Evolutionary conservation across 2,888 invertebrate species (phyloP).

Genomic region (Nomada ruficornis): DNA sequence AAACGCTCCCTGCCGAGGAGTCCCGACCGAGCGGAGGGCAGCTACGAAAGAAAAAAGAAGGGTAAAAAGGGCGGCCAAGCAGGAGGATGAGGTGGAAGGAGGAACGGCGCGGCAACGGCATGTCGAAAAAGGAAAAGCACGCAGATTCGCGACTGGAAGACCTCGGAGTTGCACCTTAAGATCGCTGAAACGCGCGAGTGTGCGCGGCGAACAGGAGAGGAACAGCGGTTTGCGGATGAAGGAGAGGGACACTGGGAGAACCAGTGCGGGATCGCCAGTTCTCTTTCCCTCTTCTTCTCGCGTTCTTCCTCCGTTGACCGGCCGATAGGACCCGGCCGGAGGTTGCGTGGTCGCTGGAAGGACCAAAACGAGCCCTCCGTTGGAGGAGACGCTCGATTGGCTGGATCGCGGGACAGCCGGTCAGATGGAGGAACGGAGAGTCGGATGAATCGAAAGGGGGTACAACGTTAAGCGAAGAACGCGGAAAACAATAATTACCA

Average conservation of each 20-base stretch:
- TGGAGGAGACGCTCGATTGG: neutral
- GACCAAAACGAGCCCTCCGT: conserved; percentile 34
- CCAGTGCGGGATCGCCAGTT: conserved; percentile 39
- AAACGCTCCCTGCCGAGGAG: conserved; percentile 61
- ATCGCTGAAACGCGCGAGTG: conserved; percentile 62
- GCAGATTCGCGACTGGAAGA: conserved; percentile 73
- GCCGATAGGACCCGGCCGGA: conserved; percentile 21
- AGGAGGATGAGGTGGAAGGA: conserved; percentile 46
- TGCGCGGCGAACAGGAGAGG: conserved; percentile 43
- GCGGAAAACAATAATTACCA: neutral
- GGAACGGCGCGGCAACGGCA: conserved; percentile 33
- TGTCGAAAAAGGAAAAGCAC: conserved; percentile 72
- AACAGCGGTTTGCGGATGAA: conserved; percentile 28
- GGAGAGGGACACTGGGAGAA: conserved; percentile 26
- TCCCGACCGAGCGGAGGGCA: conserved; percentile 44
- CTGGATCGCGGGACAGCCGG: neutral
- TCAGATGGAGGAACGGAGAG: neutral
- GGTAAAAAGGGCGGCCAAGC: conserved; percentile 27
- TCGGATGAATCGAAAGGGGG: neutral
- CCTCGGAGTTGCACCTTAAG: conserved; percentile 70
- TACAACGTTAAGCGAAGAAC: neutral
- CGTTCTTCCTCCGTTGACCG: neutral
- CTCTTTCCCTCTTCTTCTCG: conserved; percentile 4
- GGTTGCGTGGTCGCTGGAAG: conserved; percentile 25
- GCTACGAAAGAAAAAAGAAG: conserved; percentile 19